Base-by-base conservation (phyloP, 1,140 invertebrate species). In the Drosophila rhopaloa region DNA sequence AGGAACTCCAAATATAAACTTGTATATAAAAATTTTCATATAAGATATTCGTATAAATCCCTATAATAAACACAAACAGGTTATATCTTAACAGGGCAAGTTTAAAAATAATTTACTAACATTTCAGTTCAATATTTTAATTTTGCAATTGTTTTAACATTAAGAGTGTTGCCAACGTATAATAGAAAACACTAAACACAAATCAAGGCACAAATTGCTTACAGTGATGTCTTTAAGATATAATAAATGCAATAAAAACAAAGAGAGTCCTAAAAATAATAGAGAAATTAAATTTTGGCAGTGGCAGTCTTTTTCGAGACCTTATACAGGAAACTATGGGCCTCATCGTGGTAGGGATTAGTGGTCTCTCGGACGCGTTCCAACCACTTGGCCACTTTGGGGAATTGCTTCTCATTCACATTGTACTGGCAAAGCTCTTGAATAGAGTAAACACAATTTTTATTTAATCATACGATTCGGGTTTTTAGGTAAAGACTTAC, bases 311-410 rank as follows among this genome's bases (percentile, higher is more conserved):
- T 48, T 29, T 76, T 66, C 13, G 72, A 37, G n/a, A 56, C 62
- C 27, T 90, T 78, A 48, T 80, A 43, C 0, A 79, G 29, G 40
- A 72, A 90, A 6, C 62, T 70, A 37, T 82, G 76, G 79, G 94
- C 95, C 71, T 96, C 94, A 71, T 95, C 94, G 85, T 96, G 96
- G 79, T 94, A 91, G 0, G 96, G 95, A 63, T 94, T 93, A 3
- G 94, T 83, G 58, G 94, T 93, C 4, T 93, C 76, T 53, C 92
- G 91, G 0, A 97, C 95, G 71, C 93, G 93, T 16, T 95, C 93
- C 76, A 96, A 90, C 95, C 95, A 97, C 2, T 92, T 93, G 43
- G 93, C 91, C 5, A 96, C 68, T 46, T 93, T 93, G 3, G 95
- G 95, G 54, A 94, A 93, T 1, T 93, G 93, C 35, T 93, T 79